A percentile compares a stretch with the other conserved stretches of the same genome.
phyloP scores from a whole-genome alignment of 2,797 vertebrate species.

The Pangasius mekongensis region DNA sequence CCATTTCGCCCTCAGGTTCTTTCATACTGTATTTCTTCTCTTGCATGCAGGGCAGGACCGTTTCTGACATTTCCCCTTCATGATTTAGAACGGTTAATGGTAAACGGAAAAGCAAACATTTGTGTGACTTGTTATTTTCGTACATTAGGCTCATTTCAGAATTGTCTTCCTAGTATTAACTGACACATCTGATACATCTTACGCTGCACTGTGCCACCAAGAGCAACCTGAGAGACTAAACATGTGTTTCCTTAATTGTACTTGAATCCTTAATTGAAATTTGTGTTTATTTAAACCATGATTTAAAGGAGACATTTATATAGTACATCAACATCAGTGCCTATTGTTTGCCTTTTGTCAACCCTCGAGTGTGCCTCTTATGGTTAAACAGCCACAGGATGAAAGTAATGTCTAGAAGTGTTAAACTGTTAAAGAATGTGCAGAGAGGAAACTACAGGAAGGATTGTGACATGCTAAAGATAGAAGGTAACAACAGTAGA shows the following conservation, averaged over 20 bases:
- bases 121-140: neutral
- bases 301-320: neutral
- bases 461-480: neutral
- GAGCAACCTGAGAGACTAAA: neutral
- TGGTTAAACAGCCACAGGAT: constrained; percentile 11
- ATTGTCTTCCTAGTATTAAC: neutral
- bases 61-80: neutral
- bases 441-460: neutral
- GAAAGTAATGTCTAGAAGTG: neutral
- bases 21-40: constrained; percentile 23
- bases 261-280: neutral
- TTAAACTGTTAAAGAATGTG: too few relatives aligned
- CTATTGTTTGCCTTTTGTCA: neutral
- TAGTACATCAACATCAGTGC: neutral
- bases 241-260: neutral
- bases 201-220: neutral
- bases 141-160: neutral
- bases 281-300: neutral
- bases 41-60: neutral
- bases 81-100: constrained; percentile 1
- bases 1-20: constrained; percentile 3
- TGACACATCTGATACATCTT: neutral
- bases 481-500: neutral
- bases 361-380: constrained; percentile 16
- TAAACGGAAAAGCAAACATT: constrained; percentile 10